phyloP scores from a whole-genome alignment of 2,113 vertebrate genomes.

The Telmatochromis brichardi region DNA sequence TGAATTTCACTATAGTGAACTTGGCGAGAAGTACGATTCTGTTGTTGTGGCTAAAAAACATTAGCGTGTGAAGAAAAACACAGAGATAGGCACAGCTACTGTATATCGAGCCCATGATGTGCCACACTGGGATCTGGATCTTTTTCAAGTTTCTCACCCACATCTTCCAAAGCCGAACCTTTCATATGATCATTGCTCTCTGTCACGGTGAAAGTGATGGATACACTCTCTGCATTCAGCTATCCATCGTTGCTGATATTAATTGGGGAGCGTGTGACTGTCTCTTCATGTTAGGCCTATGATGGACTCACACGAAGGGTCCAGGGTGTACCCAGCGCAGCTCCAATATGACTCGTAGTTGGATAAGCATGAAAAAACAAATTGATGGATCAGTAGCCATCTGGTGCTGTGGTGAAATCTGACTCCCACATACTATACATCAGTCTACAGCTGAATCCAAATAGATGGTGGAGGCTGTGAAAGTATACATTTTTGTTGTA shows the following conservation, averaged over 20 bases:
- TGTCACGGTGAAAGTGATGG: background rate
- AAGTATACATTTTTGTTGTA: background rate
- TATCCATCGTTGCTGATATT: background rate
- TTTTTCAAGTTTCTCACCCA: background rate
- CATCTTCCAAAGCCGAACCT: background rate
- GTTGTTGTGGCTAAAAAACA: background rate
- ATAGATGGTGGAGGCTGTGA: background rate
- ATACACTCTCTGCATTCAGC: background rate
- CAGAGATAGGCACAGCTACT: background rate
- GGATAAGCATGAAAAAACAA: background rate
- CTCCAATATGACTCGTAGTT: background rate
- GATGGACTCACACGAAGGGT: background rate
- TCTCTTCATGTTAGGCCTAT: background rate
- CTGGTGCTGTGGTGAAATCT: background rate
- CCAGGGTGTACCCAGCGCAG: background rate
- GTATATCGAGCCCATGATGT: background rate
- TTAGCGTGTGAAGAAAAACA: background rate
- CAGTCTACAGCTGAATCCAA: background rate
- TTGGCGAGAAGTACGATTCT: rapidly evolving
- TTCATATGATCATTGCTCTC: background rate
- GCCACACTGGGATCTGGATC: background rate
- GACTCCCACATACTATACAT: background rate
- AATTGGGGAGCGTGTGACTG: background rate
- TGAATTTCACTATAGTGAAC: background rate
- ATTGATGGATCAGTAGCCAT: background rate